phyloP scores from a whole-genome alignment of 1,140 invertebrate species.

The Trichonephila inaurata region DNA sequence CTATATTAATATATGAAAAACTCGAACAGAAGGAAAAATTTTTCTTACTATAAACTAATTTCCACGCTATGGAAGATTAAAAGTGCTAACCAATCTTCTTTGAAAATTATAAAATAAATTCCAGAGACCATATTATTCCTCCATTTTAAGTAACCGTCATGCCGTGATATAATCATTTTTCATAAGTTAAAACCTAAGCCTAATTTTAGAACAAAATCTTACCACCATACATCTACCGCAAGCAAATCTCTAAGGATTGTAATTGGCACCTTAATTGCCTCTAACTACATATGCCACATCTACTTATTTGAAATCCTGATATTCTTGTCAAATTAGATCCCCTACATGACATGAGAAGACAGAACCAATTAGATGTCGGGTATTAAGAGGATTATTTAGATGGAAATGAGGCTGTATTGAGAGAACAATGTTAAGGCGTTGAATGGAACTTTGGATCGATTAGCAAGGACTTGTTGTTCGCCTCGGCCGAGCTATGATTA shows the following conservation, averaged over 20 bases:
- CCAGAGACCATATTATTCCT: too few relatives aligned
- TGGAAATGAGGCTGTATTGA: background rate
- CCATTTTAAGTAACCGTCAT: too few relatives aligned
- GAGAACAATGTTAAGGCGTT: background rate
- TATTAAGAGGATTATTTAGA: background rate
- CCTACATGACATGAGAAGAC: background rate
- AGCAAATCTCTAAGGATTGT: background rate
- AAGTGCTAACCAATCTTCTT: too few relatives aligned
- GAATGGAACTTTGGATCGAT: background rate
- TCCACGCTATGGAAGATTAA: too few relatives aligned
- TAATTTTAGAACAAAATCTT: background rate
- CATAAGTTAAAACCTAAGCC: too few relatives aligned
- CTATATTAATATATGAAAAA: too few relatives aligned
- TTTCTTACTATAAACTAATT: too few relatives aligned
- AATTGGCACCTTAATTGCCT: background rate
- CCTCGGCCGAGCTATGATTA: background rate
- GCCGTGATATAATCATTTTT: too few relatives aligned
- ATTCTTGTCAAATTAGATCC: background rate
- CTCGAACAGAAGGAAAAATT: too few relatives aligned
- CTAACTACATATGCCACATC: background rate
- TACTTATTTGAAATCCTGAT: background rate
- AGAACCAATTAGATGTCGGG: background rate
- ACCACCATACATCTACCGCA: background rate
- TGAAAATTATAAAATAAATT: too few relatives aligned
- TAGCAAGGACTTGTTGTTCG: background rate